Evolutionary conservation across 64 coral and sea anemone species (phyloP), one percentile per base, ranked within the genome.

Genomic region (Platygyra sinensis): DNA sequence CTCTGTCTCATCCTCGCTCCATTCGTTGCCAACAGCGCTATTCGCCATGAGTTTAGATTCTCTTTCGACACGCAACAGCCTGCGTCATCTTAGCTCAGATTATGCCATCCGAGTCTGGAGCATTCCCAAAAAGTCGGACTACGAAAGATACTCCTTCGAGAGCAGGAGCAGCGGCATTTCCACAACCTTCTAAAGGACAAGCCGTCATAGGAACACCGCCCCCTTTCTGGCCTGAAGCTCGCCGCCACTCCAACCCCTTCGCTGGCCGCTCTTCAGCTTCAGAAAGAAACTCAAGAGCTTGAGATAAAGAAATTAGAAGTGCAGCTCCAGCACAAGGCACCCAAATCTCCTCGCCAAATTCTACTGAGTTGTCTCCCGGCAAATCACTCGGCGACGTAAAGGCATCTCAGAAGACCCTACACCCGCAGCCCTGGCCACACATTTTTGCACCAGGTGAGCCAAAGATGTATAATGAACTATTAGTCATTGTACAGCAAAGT

Each of bases 381-480:
- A 67, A 67, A 67, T 67, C 62, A 67, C 62, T 67, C 62, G 18
- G 62, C 62, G 22, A 67, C 20, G 39, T 76, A 38, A 42, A 46
- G 33, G 32, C 73, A 18, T 36, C 33, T 6, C 73, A 75, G 36
- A 38, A 4, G 18, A 19, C 36, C 30, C 16, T 19, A 16, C 31
- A 36, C 13, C 36, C 62, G 9, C 64, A 64, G 25, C 62, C 19
- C 4, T 86, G 63, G 82, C 82, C 82, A 19, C 64, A 72, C 82
- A 51, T 86, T 71, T 86, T 46, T 17, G 24, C 80, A 2, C 80
- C 80, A 83, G 80, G 80, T 31, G 80, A 64, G 79, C 79, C 79
- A 27, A 86, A 86, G 49, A 3, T 86, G 0, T 86, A 52, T 71
- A 49, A 13, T 42, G 12, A 86, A 2, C 4, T 86, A 12, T 63